phyloP scores from a whole-genome alignment of 2,113 vertebrate genomes.

The Pterocles gutturalis region DNA sequence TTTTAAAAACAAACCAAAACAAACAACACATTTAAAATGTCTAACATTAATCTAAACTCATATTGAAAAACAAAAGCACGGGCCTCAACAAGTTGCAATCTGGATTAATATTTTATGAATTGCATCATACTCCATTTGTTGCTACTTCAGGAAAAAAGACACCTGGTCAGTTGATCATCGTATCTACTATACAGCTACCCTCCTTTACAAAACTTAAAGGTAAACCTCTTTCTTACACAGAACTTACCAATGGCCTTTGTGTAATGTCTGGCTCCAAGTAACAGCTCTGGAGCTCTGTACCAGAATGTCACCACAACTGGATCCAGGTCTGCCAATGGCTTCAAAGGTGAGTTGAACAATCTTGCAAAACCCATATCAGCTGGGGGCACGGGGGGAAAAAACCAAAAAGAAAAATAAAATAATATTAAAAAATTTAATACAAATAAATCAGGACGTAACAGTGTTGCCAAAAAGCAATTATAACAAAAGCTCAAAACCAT shows the following conservation, averaged over 20 bases:
- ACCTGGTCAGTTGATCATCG: neutral
- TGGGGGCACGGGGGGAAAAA: constrained; percentile 28
- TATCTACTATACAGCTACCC: neutral
- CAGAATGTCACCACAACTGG: constrained; percentile 93
- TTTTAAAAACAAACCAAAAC: neutral
- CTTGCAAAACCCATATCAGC: constrained; percentile 94
- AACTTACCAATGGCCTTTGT: constrained; percentile 98
- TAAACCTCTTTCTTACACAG: neutral
- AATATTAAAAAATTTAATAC: no score
- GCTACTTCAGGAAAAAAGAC: neutral
- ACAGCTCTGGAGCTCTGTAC: constrained; percentile 92
- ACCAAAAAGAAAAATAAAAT: no score
- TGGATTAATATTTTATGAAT: neutral
- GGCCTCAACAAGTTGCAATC: neutral
- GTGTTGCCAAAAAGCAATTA: neutral
- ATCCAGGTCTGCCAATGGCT: constrained; percentile 91
- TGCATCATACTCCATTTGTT: neutral
- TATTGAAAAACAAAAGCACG: neutral
- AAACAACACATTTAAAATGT: neutral
- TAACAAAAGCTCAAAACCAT: neutral
- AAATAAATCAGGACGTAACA: neutral
- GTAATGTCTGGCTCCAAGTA: constrained; percentile 96
- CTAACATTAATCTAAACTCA: neutral
- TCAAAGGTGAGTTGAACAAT: constrained; percentile 91
- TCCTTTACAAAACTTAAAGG: neutral